Evolutionary conservation across 1,140 invertebrate species (phyloP).

Genomic region (Drosophila busckii): DNA sequence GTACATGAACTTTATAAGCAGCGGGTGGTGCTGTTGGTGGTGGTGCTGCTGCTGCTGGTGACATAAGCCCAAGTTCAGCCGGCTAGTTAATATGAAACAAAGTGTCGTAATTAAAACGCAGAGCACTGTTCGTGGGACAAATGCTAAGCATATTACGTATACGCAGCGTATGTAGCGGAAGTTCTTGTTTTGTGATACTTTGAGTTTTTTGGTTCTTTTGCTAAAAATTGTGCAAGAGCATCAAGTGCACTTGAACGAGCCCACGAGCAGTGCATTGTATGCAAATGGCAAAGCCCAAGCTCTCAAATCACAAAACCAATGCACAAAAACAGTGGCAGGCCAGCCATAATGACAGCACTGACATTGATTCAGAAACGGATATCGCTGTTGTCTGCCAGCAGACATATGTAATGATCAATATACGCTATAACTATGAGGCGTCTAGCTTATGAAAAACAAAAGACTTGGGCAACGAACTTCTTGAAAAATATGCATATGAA

Average conservation of each 20-base stretch:
- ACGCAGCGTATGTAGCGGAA: neutral
- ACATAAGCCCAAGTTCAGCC: slow-evolving; percentile 62
- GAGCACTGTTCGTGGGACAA: slow-evolving; percentile 60
- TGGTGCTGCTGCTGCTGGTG: slow-evolving; percentile 35
- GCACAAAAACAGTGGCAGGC: slow-evolving; percentile 53
- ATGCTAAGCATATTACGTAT: slow-evolving; percentile 41
- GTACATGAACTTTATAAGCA: slow-evolving; percentile 48
- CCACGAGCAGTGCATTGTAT: slow-evolving; percentile 49
- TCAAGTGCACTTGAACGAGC: slow-evolving; percentile 49
- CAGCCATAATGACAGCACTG: slow-evolving; percentile 51
- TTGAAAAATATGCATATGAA: too few species aligned
- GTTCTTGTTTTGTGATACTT: slow-evolving; percentile 6
- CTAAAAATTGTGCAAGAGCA: slow-evolving; percentile 59
- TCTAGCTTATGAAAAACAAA: too few species aligned
- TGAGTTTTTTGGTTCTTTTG: slow-evolving; percentile 24
- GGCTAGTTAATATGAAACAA: slow-evolving; percentile 31
- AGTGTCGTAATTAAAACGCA: slow-evolving; percentile 48
- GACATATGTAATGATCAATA: slow-evolving; percentile 37
- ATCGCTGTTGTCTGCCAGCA: slow-evolving; percentile 44
- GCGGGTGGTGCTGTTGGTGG: slow-evolving; percentile 22
- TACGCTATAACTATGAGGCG: too few species aligned
- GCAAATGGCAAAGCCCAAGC: too few species aligned
- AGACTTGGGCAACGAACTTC: slow-evolving; percentile 26
- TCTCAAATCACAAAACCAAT: slow-evolving; percentile 19
- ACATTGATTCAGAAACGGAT: slow-evolving; percentile 73